A percentile compares a stretch with the other conserved stretches of the same genome.
phyloP scores from a whole-genome alignment of 2,113 vertebrate species.

The Coreoperca whiteheadi region DNA sequence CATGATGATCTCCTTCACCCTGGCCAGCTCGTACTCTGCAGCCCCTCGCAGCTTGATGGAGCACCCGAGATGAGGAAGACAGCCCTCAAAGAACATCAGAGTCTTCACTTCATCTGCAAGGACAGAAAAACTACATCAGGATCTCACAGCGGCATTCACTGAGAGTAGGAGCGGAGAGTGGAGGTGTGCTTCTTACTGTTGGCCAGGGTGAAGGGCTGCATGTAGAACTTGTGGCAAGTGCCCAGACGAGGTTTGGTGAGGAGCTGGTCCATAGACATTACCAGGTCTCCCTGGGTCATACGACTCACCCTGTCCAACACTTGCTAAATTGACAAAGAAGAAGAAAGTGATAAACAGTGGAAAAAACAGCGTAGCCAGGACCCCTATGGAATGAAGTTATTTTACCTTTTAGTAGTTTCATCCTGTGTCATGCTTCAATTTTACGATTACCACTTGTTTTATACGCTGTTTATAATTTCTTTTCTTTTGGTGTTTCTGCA shows the following conservation, averaged over 20 bases:
- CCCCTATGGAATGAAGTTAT: too few relatives aligned
- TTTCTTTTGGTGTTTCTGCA: not conserved
- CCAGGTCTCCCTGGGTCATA: slow-evolving; percentile 97
- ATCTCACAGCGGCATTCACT: not conserved
- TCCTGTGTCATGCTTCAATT: not conserved
- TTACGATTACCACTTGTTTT: not conserved
- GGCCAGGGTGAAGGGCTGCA: slow-evolving; percentile 93
- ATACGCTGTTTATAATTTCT: not conserved
- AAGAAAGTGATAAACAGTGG: not conserved
- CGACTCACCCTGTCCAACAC: slow-evolving; percentile 95
- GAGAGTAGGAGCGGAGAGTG: not conserved
- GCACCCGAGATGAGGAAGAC: slow-evolving; percentile 93
- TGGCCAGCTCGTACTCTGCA: slow-evolving; percentile 93
- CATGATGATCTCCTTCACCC: slow-evolving; percentile 96
- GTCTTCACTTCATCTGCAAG: slow-evolving; percentile 91
- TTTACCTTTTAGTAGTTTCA: not conserved
- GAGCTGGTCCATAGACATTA: slow-evolving; percentile 99
- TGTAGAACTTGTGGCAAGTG: slow-evolving; percentile 97
- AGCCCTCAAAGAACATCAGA: slow-evolving; percentile 98
- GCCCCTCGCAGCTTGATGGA: slow-evolving; percentile 96
- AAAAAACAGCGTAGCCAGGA: too few relatives aligned
- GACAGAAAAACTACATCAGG: not conserved
- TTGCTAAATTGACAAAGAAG: slow-evolving; percentile 85
- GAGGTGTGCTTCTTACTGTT: slow-evolving; percentile 85
- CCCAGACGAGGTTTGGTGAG: slow-evolving; percentile 97